A percentile compares a stretch with the other conserved stretches of the same genome.
These are phyloP conservation scores for Chionis minor DNA, from an alignment of 2,113 vertebrate species.

Conservation along the genomic window DNA sequence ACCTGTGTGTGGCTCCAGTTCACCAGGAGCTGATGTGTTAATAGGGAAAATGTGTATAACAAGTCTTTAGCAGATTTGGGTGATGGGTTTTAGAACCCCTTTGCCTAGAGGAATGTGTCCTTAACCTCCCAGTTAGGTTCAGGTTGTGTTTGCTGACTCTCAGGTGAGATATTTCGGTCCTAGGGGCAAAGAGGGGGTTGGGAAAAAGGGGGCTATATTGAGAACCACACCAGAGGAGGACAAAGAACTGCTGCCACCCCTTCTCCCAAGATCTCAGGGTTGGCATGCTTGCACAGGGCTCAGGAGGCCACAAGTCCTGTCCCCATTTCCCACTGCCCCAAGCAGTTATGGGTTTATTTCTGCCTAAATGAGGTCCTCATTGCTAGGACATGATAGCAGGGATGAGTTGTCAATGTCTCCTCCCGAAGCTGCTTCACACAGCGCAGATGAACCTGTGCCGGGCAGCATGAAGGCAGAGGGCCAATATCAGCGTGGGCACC, in stretches of 20 bases:
- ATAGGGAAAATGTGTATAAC: rapidly evolving
- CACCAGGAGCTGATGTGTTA: no score
- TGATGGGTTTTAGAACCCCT: not conserved
- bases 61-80: not conserved
- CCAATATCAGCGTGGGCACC: not conserved
- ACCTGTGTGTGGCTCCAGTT: no score
- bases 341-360: not conserved
- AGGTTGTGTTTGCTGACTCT: not conserved
- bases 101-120: not conserved
- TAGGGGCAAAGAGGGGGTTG: not conserved
- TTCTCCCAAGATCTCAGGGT: not conserved
- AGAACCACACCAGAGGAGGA: not conserved
- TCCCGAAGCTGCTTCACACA: not conserved
- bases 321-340: rapidly evolving
- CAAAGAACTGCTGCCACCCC: not conserved
- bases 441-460: not conserved
- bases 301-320: rapidly evolving
- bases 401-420: not conserved
- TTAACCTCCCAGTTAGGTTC: rapidly evolving
- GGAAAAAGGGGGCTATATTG: not conserved
- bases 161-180: not conserved
- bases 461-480: not conserved
- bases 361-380: not conserved
- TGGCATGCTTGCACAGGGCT: not conserved
- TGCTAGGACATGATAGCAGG: not conserved